Evolutionary conservation across 2,888 invertebrate genomes (phyloP), one percentile per base, ranked within the genome.

Genomic region (Andrena haemorrhoa): DNA sequence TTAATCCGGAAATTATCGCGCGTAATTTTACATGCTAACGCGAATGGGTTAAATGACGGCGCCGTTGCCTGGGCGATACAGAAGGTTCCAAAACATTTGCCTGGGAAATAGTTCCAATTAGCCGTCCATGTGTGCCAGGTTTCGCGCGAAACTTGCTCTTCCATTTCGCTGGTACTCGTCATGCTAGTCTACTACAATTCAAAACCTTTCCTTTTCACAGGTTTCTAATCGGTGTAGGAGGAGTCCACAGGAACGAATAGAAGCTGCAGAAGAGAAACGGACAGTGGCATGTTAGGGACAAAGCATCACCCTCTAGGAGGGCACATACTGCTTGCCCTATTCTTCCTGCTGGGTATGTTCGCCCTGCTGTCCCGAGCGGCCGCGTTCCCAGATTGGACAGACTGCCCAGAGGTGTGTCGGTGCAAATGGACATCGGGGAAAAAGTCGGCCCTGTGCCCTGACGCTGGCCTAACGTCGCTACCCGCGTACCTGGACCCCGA

Each of bases 351-450:
- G 60, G 85, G 87, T 60, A 91, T 92, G 73, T 91, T 91, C 81
- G 91, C 91, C 6, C 75, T 92, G 63, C 85, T 88, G 23, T 91
- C 92, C 3, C 83, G 87, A 29, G 95, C 95, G 89, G 94, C 95
- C 82, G 95, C 95, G 83, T 95, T 95, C 89, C 96, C 96, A 82
- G 98, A 98, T 94, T 98, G 98, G 98, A 97, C 97, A 71, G 97
- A 97, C 94, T 98, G 98, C 94, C 97, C 98, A 90, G 95, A 96
- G 87, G 96, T 97, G 90, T 98, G 98, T 94, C 96, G 96, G 91
- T 98, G 98, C 95, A 98, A 98, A 95, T 98, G 98, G 98, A 97
- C 97, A 60, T 97, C 97, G 82, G 98, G 98, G 83, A 98, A 98
- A 94, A 98, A 97, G 94, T 97, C 97, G 60, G 98, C 98, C 75